Evolutionary conservation across 2,113 vertebrate species (phyloP), one percentile per base, ranked within the genome.

Genomic region (Ornithorhynchus anatinus): DNA sequence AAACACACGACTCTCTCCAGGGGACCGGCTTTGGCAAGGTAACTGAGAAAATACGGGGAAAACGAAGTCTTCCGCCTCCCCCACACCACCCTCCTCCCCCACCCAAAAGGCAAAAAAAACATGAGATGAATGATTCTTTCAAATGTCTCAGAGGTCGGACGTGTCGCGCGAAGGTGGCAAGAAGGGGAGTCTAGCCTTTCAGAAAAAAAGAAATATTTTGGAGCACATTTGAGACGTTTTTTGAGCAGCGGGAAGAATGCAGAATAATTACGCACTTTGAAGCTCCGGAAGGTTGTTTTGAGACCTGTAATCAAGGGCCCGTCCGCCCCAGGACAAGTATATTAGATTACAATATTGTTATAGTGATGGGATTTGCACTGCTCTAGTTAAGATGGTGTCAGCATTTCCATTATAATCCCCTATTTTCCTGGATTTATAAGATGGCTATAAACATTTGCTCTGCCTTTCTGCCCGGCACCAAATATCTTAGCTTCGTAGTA

Each of bases 1-100:
- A 92, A 92, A 92, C 89, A 92, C 82, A 85, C 51, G 60, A 56
- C 79, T 86, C 88, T 90, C 89, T n/a, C n/a, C 58, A 11, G 86
- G 84, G 92, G 89, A 87, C 87, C 90, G 77, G 80, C 84, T 86
- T 85, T 87, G 80, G 88, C 77, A 89, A 80, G 6, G 10, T 68
- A 89, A 86, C 76, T 88, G 84, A 91, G 82, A 77, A 81, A 88
- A 85, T 81, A 69, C 75, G 61, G 73, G 36, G 44, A 37, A 79
- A 87, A 86, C n/a, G 77, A 80, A 86, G 79, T 66, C 75, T 89
- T 84, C 69, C 77, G 40, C 51, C 56, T 61, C 73, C 64, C 16
- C n/a, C n/a, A n/a, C n/a, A n/a, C n/a, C n/a, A n/a, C n/a, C n/a
- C n/a, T n/a, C n/a, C n/a, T n/a, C n/a, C n/a, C n/a, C n/a, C n/a